Conservation (phyloP, 2,113 vertebrate species). For the Emydura subglobosa region DNA sequence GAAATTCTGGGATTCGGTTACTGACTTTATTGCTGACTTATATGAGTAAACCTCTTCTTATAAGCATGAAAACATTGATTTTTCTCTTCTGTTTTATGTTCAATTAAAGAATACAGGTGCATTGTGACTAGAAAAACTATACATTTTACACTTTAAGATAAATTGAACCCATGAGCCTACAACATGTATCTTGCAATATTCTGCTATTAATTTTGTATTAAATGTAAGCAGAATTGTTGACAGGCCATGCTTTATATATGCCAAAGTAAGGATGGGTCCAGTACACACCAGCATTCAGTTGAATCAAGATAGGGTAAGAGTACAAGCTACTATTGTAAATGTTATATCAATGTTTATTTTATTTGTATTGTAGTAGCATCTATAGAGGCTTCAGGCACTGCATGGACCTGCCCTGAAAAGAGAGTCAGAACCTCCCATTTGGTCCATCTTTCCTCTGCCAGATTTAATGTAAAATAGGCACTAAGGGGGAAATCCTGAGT, state of each 20-base stretch:
- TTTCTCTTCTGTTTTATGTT: no score
- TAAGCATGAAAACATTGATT: not conserved
- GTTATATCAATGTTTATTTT: conserved; percentile 1
- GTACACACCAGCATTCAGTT: not conserved
- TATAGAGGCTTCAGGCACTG: not conserved
- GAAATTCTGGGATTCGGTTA: not conserved
- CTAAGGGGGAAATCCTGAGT: not conserved
- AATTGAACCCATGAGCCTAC: not conserved
- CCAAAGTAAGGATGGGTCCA: not conserved
- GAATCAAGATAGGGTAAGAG: not conserved
- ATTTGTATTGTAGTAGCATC: conserved; percentile 24
- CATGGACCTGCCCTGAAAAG: not conserved
- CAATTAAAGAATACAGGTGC: not conserved
- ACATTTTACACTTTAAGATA: not conserved
- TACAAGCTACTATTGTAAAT: conserved; percentile 1
- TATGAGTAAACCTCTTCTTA: not conserved
- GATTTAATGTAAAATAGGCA: not conserved
- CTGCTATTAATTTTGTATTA: not conserved
- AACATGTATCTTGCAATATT: not conserved
- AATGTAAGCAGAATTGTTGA: not conserved
- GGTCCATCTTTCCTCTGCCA: not conserved
- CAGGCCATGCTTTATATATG: not conserved
- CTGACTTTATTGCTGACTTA: not conserved
- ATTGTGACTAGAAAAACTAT: not conserved
- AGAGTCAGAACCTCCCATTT: not conserved